Evolutionary conservation across 2,797 vertebrate genomes (phyloP), one percentile per base, ranked within the genome.

Genomic region (Nothura maculosa): DNA sequence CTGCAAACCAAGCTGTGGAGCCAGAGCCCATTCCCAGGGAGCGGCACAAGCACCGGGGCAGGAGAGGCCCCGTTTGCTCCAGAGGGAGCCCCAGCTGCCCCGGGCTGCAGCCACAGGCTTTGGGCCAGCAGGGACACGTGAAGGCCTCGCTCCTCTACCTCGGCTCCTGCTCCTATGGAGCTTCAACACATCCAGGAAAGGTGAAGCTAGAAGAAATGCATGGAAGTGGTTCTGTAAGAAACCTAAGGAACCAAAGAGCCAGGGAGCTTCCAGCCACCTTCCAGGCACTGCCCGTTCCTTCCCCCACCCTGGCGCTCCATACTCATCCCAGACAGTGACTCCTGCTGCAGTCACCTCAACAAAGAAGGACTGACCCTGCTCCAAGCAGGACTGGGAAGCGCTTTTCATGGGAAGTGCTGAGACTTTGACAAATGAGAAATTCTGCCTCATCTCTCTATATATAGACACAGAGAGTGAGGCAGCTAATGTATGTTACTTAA

Each of bases 361-460:
- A 12, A 64, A 80, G 38, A 79, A 22, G 24, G 13, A 6, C 55
- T 22, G 27, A 79, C 45, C 55, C 61, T 67, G 66, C 57, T 85
- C 6, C 50, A 61, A 84, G 52, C 3, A 61, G 28, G 21, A 40
- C 48, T 24, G 62, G 47, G 32, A 86, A 76, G 52, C 0, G 30
- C 40, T 78, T 74, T 11, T 86, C 9, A 90, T 60, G 54, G 48
- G 81, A 43, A 86, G 19, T 13, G 62, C 25, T 3, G 9, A 80
- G 9, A 8, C 13, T 86, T 67, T 84, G 36, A 77, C 63, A 92
- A 79, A 67, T n/a, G 4, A 83, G 40, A 95, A 93, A 91, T 50
- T 14, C 40, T 61, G 43, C 20, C 61, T 42, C 34, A 79, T 12
- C 17, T 27, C 66, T 55, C 54, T 30, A 4, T 17, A 54, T 10